Percentiles rank a stretch among this genome's conserved stretches.
Conservation (phyloP, 2,888 invertebrate species). For the Tiliacea aurago region DNA sequence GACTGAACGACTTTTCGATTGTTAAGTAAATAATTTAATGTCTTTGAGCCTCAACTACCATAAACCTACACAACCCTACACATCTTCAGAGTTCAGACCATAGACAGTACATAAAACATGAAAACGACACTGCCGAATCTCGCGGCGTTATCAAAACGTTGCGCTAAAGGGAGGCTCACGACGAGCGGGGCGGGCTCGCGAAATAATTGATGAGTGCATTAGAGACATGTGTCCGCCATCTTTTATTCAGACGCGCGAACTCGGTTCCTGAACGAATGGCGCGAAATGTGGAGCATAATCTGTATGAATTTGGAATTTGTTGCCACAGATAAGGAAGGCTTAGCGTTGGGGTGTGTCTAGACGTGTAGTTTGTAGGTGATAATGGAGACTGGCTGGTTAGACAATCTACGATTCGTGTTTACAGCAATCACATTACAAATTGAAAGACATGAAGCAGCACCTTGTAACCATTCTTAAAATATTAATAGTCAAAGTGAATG, state of each 20-base stretch:
- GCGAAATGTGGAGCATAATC: conserved; percentile 71
- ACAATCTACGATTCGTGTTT: background rate
- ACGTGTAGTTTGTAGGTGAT: conserved; percentile 9
- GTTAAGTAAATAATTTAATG: too few species aligned
- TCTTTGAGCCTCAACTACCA: background rate
- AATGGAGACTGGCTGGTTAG: background rate
- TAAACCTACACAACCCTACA: conserved; percentile 29
- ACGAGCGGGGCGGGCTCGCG: conserved; percentile 63
- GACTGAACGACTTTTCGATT: too few species aligned
- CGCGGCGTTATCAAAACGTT: conserved; percentile 70
- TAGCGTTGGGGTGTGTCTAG: conserved; percentile 41
- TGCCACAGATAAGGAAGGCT: conserved; percentile 56
- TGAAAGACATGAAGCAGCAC: background rate
- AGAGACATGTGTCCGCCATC: conserved; percentile 86
- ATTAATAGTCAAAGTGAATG: background rate
- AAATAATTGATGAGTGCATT: conserved; percentile 90
- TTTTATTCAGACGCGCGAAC: conserved; percentile 82
- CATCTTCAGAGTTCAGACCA: conserved; percentile 31
- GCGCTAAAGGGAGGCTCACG: conserved; percentile 64
- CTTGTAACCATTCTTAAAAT: background rate
- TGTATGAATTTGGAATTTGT: conserved; percentile 71
- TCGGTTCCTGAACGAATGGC: conserved; percentile 63
- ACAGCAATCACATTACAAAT: background rate
- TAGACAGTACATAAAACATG: conserved; percentile 64
- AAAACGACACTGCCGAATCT: conserved; percentile 66